Evolutionary conservation across 2,888 invertebrate genomes (phyloP), one percentile per base, ranked within the genome.

Genomic region (Ochropacha duplaris): DNA sequence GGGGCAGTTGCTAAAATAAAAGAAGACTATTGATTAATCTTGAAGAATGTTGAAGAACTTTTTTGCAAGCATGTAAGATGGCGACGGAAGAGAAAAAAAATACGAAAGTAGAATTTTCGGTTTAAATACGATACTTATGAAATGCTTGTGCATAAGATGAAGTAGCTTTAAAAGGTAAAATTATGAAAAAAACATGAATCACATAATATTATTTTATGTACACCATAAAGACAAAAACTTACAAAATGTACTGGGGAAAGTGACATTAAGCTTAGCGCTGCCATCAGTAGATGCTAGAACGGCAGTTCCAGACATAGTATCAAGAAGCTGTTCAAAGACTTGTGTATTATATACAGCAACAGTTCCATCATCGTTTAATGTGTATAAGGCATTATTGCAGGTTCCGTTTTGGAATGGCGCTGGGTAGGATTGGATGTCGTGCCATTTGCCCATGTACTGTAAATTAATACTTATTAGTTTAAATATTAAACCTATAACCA

Each of bases 381-480:
- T 69, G 65, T 90, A 90, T 0, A 57, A 64, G 1, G 88, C 89
- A 0, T 72, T 83, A 1, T 81, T 78, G 52, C 92, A 90, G 0
- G 84, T 82, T 9, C 90, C 90, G 4, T 63, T 68, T 74, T 90
- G 88, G 83, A 87, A 88, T 0, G 57, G 65, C 22, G 86, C 79
- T 4, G 90, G 88, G 65, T 87, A 90, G 34, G 88, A 85, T 58
- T 86, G 80, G 19, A 90, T 73, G 62, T 87, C 85, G 56, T 83
- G 84, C 92, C 90, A 92, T 2, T 56, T 58, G 4, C 83, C 87
- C 44, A 66, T 62, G 64, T 86, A 93, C 92, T 88, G 76, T 36
- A 56, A 70, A 2, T 24, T n/a, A 1, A 58, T 51, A n/a, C n/a
- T 16, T 39, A 44, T 55, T 11, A n/a, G 49, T 6, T 19, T 12